These are phyloP conservation scores for Drosophila niveifrons DNA, from an alignment of 2,888 invertebrate genomes.

Conservation along the genomic window DNA sequence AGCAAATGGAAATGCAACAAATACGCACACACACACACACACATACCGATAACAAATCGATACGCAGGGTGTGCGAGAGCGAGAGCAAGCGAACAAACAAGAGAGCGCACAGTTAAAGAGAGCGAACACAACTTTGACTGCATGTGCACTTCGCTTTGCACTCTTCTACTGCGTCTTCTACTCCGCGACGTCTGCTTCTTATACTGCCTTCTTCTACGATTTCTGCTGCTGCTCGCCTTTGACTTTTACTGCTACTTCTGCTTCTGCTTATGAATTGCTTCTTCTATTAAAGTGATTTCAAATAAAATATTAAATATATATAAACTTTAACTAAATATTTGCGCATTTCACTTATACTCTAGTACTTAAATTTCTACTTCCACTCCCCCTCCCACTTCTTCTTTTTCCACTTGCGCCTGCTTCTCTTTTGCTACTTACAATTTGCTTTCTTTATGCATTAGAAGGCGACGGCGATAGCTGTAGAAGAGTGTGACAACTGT, in stretches of 20 bases:
- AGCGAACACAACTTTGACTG: neutral
- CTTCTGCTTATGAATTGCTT: neutral
- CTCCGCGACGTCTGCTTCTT: neutral
- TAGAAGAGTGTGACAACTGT: conserved; percentile 11
- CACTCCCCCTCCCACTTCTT: too few species aligned
- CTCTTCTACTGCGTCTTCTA: neutral
- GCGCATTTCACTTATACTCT: too few species aligned
- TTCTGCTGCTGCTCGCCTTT: neutral
- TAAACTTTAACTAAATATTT: too few species aligned
- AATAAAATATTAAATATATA: too few species aligned
- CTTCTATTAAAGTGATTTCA: too few species aligned
- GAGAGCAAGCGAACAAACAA: conserved; percentile 8
- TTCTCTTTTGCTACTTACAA: neutral
- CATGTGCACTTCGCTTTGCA: conserved; percentile 1
- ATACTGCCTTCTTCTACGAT: too few species aligned
- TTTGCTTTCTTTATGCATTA: neutral
- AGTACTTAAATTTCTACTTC: too few species aligned
- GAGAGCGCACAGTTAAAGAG: neutral
- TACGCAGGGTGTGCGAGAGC: conserved; percentile 17
- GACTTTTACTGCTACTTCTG: neutral
- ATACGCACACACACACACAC: conserved; percentile 30
- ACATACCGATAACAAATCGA: conserved; percentile 42
- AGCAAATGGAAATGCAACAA: conserved; percentile 57
- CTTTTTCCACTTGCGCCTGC: neutral
- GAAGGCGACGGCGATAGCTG: neutral